phyloP scores from a whole-genome alignment of 1,140 invertebrate species.

The Subanguina moxae region DNA sequence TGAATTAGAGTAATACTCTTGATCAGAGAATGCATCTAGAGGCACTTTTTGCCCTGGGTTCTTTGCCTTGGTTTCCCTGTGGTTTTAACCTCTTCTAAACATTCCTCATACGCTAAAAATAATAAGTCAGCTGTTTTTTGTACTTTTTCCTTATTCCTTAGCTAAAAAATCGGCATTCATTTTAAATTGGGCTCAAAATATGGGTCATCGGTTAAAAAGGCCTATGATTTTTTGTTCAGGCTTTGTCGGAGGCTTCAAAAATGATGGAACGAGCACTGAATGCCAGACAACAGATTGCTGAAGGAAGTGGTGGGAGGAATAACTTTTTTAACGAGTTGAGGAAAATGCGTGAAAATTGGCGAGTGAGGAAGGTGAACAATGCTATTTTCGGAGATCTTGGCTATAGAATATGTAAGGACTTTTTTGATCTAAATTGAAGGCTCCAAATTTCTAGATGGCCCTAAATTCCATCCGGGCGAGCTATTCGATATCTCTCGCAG shows the following conservation, averaged over 20 bases:
- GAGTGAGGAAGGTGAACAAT: slow-evolving; percentile 41
- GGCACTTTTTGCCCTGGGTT: too few species aligned
- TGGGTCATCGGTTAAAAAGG: too few species aligned
- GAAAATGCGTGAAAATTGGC: slow-evolving; percentile 42
- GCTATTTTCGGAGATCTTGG: slow-evolving; percentile 43
- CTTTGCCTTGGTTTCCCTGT: too few species aligned
- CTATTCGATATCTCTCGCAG: slow-evolving; percentile 42
- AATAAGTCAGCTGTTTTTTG: too few species aligned
- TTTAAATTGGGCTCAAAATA: too few species aligned
- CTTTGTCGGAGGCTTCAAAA: slow-evolving; percentile 29
- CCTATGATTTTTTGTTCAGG: slow-evolving; percentile 27
- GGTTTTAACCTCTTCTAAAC: too few species aligned
- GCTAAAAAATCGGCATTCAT: too few species aligned
- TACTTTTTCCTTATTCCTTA: too few species aligned
- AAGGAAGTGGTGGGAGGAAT: not conserved
- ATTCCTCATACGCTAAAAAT: too few species aligned
- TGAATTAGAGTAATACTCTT: too few species aligned
- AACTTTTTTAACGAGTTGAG: slow-evolving; percentile 36
- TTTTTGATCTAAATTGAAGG: not conserved
- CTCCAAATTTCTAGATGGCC: slow-evolving; percentile 19
- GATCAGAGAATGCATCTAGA: too few species aligned
- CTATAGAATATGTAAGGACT: slow-evolving; percentile 42
- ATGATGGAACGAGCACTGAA: slow-evolving; percentile 20
- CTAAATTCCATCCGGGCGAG: slow-evolving; percentile 36
- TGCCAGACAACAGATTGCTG: not conserved